A percentile compares a stretch with the other conserved stretches of the same genome.
These are phyloP conservation scores for Rhegmatorhina hoffmannsi DNA, from an alignment of 2,113 vertebrate species.

Conservation along the genomic window DNA sequence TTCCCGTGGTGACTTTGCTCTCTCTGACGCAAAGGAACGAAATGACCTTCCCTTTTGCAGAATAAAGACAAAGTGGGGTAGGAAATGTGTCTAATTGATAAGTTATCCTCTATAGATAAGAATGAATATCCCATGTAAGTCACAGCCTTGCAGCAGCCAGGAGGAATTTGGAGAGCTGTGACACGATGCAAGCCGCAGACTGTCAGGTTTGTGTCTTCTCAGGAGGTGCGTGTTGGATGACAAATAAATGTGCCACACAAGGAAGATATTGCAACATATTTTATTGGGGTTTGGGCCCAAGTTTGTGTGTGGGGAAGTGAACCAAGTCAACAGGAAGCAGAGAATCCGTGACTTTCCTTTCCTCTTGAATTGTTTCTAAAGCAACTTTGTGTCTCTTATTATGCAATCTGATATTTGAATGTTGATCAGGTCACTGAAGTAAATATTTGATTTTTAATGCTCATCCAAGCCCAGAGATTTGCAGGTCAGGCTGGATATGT, in stretches of 20 bases:
- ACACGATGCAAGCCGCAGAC: not conserved
- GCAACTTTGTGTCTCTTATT: not conserved
- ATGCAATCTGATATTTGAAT: not conserved
- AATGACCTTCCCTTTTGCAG: constrained; percentile 40
- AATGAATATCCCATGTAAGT: not conserved
- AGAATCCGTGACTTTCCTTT: not conserved
- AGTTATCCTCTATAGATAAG: constrained; percentile 6
- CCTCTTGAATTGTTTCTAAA: not conserved
- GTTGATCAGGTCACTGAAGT: not conserved
- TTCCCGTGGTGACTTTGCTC: not conserved
- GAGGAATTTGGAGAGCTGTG: not conserved
- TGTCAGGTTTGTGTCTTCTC: not conserved
- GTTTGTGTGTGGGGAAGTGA: not conserved
- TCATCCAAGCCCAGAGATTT: not conserved
- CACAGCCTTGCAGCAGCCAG: not conserved
- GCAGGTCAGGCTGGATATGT: not conserved
- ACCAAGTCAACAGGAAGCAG: not conserved
- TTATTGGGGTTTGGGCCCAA: not conserved
- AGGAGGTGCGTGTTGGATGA: not conserved
- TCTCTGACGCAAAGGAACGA: not conserved
- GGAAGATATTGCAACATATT: fast-evolving
- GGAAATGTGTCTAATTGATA: not conserved
- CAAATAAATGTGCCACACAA: not conserved
- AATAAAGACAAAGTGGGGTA: not conserved
- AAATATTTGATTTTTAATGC: not conserved